phyloP scores from a whole-genome alignment of 2,113 vertebrate genomes.

The Alligator mississippiensis region DNA sequence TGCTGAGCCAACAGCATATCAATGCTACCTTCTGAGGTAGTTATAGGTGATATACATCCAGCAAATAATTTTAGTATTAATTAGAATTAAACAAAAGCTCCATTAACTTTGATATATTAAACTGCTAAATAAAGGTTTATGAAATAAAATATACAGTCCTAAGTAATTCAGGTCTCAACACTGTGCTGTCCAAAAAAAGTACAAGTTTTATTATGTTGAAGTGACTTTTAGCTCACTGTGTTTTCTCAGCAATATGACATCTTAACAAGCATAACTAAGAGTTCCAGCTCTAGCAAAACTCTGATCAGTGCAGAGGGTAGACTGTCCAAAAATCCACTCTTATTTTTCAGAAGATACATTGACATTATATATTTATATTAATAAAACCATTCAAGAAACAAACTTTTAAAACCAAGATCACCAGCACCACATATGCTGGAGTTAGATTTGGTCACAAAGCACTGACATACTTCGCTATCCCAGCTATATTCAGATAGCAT shows the following conservation, averaged over 20 bases:
- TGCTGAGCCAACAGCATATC: neutral
- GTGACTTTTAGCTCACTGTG: neutral
- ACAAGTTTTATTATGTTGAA: neutral
- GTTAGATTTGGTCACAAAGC: neutral
- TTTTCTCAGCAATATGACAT: neutral
- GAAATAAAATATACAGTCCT: neutral
- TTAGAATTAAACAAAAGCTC: neutral
- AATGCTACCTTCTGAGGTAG: neutral
- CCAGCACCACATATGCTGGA: neutral
- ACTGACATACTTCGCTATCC: neutral
- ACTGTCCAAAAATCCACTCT: neutral
- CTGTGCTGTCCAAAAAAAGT: neutral
- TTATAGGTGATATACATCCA: neutral
- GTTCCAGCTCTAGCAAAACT: neutral
- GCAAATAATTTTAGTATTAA: neutral
- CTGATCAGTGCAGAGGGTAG: conserved; percentile 37
- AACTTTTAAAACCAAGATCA: neutral
- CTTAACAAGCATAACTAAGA: neutral
- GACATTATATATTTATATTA: neutral
- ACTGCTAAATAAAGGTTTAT: neutral
- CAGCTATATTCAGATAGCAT: neutral
- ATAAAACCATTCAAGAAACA: conserved; percentile 3
- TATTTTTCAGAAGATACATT: neutral
- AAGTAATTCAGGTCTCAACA: neutral
- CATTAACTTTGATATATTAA: neutral